A percentile compares a stretch with the other conserved stretches of the same genome.
phyloP scores from a whole-genome alignment of 2,888 invertebrate species.

The Caenorhabditis becei region DNA sequence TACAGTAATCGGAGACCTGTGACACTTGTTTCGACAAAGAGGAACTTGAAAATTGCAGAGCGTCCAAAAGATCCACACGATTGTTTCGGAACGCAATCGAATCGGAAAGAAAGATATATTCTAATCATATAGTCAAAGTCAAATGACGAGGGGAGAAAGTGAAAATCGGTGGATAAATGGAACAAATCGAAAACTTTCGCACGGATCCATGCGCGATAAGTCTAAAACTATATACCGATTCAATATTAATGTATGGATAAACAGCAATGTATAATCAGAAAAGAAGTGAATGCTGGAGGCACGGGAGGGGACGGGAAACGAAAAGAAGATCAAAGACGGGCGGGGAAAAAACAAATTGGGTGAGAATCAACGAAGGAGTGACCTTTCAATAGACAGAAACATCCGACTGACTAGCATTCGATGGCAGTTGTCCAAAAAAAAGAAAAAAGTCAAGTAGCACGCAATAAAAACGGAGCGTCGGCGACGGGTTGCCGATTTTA shows the following conservation, averaged over 20 bases:
- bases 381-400: slow-evolving; percentile 35
- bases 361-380: slow-evolving; percentile 25
- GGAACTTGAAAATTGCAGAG: too few relatives aligned
- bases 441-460: slow-evolving; percentile 3
- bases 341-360: slow-evolving; percentile 36
- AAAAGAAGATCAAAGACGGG: slow-evolving; percentile 25
- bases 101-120: slow-evolving; percentile 32
- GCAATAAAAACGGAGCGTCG: slow-evolving; percentile 12
- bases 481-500: slow-evolving; percentile 26
- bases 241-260: slow-evolving; percentile 33
- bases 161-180: slow-evolving; percentile 59
- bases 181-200: slow-evolving; percentile 63
- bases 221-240: slow-evolving; percentile 24
- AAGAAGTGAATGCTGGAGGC: background rate
- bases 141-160: slow-evolving; percentile 42
- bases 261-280: slow-evolving; percentile 27
- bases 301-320: background rate
- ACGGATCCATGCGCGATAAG: slow-evolving; percentile 14
- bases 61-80: background rate
- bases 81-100: background rate
- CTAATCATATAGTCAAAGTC: slow-evolving; percentile 54
- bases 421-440: slow-evolving; percentile 20
- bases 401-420: slow-evolving; percentile 6
- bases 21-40: too few relatives aligned
- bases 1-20: background rate